phyloP scores from a whole-genome alignment of 2,888 invertebrate genomes.

The Heteromyza rotundicornis region DNA sequence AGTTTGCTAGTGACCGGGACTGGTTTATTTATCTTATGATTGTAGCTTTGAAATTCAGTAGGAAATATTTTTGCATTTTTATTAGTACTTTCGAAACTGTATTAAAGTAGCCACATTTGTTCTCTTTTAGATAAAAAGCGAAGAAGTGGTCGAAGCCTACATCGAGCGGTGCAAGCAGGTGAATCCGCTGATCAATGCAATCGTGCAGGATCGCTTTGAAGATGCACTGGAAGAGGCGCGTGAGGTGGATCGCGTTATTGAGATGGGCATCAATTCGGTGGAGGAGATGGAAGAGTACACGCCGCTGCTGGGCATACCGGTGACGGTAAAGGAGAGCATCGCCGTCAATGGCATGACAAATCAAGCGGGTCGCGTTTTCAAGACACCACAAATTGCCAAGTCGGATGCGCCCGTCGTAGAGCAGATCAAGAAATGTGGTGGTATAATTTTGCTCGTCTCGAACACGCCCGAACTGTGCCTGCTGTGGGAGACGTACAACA shows the following conservation, averaged over 20 bases:
- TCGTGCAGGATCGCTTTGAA: conserved; percentile 79
- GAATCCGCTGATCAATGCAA: conserved; percentile 79
- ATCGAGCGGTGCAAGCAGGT: conserved; percentile 79
- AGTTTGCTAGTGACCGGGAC: neutral
- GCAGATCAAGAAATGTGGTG: conserved; percentile 77
- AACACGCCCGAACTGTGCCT: conserved; percentile 91
- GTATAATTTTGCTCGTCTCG: conserved; percentile 83
- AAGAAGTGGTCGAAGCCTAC: conserved; percentile 74
- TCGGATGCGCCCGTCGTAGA: conserved; percentile 78
- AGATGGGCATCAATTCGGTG: conserved; percentile 65
- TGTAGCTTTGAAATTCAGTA: neutral
- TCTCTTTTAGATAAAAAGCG: conserved; percentile 70
- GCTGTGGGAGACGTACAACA: conserved; percentile 91
- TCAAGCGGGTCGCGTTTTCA: conserved; percentile 72
- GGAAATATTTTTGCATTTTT: neutral
- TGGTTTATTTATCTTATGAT: too few relatives aligned
- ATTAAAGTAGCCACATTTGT: too few relatives aligned
- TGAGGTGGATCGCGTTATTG: conserved; percentile 73
- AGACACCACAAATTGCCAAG: conserved; percentile 69
- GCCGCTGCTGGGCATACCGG: conserved; percentile 82
- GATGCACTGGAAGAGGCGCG: conserved; percentile 78
- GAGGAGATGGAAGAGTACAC: conserved; percentile 71
- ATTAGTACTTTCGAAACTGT: too few relatives aligned
- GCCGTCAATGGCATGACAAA: conserved; percentile 80
- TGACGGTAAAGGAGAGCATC: conserved; percentile 85